Evolutionary conservation across 2,888 invertebrate genomes (phyloP), one percentile per base, ranked within the genome.

Genomic region (Limenitis camilla): DNA sequence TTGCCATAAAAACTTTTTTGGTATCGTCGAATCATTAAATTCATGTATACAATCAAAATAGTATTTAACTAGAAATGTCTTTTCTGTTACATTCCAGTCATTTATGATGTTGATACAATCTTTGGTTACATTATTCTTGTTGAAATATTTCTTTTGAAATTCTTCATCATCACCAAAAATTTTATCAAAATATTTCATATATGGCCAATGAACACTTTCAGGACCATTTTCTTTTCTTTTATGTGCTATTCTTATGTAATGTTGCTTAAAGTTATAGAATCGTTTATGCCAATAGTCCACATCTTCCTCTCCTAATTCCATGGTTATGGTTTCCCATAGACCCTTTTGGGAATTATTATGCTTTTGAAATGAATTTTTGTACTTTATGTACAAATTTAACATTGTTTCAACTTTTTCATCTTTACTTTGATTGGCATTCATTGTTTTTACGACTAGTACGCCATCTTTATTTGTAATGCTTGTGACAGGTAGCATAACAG

Each of bases 231-330:
- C 63, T 5, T 69, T 61, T 36, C 72, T 68, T 55, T 79, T 86
- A 8, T 74, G 69, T 1, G 81, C 56, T 63, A 84, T 65, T 46
- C 72, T 68, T 29, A 83, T 61, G 40, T 87, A 87, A 65, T 83
- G 84, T 39, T 84, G 83, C 52, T 84, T 87, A 54, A 71, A 79
- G 58, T 87, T 87, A 3, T 82, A 57, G 48, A 84, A 87, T 0
- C 84, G 65, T 60, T 78, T 85, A 32, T 84, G 80, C 79, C 83
- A 81, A 55, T 82, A 86, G 10, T 82, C 81, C 0, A 74, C 71
- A 33, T 81, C 76, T 9, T 78, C 73, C 44, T 74, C 72, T 0
- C 84, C 84, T 45, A 87, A 56, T 61, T 85, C 80, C 47, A 69
- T 47, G 2, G 83, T 78, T 49, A 86, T 83, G 0, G 68, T 69